These are phyloP conservation scores for Mythimna albipuncta DNA, from an alignment of 2,888 invertebrate genomes.

Conservation along the genomic window DNA sequence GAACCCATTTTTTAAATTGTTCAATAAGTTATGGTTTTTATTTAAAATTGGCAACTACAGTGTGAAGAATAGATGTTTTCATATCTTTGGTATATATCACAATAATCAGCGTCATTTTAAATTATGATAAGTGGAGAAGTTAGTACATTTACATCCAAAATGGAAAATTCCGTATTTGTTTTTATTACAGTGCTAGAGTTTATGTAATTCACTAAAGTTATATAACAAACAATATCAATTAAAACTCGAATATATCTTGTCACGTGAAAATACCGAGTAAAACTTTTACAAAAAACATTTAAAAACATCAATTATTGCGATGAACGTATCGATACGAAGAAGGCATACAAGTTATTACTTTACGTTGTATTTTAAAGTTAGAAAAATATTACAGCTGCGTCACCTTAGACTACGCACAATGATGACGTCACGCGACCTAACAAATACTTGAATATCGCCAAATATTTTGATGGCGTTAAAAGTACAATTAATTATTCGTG, in stretches of 20 bases:
- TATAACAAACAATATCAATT: slow-evolving; percentile 52
- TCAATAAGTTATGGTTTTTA: slow-evolving; percentile 23
- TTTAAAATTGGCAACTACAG: slow-evolving; percentile 48
- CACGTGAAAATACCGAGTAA: slow-evolving; percentile 63
- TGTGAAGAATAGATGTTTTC: slow-evolving; percentile 39
- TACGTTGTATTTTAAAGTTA: slow-evolving; percentile 62
- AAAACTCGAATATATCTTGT: slow-evolving; percentile 47
- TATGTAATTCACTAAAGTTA: slow-evolving; percentile 50
- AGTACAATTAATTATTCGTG: slow-evolving; percentile 35
- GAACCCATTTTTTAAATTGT: slow-evolving; percentile 24
- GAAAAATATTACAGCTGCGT: slow-evolving; percentile 47
- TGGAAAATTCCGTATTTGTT: slow-evolving; percentile 23
- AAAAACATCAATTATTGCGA: slow-evolving; percentile 67
- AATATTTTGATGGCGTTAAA: slow-evolving; percentile 57
- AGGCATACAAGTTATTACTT: slow-evolving; percentile 68
- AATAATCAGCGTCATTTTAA: slow-evolving; percentile 39
- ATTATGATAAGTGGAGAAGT: slow-evolving; percentile 28
- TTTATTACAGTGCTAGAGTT: slow-evolving; percentile 26
- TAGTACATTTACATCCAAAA: slow-evolving; percentile 21
- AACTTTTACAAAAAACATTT: slow-evolving; percentile 51
- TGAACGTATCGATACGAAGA: slow-evolving; percentile 63
- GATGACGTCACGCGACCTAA: slow-evolving; percentile 32
- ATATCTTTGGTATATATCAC: slow-evolving; percentile 64
- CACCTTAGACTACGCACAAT: slow-evolving; percentile 25
- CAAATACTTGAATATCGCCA: slow-evolving; percentile 55